A percentile compares a stretch with the other conserved stretches of the same genome.
phyloP scores from a whole-genome alignment of 2,113 vertebrate species.

The Nesoenas mayeri region DNA sequence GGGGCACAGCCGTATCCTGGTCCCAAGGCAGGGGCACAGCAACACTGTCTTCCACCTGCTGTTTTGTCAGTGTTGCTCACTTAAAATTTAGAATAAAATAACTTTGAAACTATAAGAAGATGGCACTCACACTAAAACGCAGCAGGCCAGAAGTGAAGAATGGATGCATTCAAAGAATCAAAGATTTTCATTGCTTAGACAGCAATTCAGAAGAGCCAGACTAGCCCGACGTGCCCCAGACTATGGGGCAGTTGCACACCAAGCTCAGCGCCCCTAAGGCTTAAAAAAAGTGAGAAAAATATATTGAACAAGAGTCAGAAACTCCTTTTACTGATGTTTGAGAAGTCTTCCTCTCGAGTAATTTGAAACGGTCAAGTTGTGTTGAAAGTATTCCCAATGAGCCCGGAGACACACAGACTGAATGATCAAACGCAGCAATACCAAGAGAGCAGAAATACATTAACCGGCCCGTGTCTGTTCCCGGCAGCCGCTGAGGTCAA shows the following conservation, averaged over 20 bases:
- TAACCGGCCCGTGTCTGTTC: background rate
- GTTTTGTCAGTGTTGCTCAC: background rate
- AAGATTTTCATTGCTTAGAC: background rate
- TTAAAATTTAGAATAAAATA: background rate
- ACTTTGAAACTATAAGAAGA: background rate
- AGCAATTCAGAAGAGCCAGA: background rate
- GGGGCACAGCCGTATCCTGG: background rate
- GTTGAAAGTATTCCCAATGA: background rate
- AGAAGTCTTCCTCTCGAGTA: background rate
- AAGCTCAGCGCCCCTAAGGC: fast-evolving
- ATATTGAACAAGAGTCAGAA: background rate
- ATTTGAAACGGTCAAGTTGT: background rate
- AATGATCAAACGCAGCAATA: background rate
- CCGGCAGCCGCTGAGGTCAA: background rate
- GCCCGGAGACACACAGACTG: background rate
- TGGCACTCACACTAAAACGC: background rate
- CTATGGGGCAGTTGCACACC: background rate
- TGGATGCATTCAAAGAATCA: background rate
- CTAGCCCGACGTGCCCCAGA: background rate
- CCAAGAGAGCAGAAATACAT: background rate
- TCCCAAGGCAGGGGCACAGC: background rate
- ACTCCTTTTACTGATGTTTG: background rate
- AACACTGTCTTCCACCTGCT: background rate
- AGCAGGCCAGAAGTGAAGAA: background rate
- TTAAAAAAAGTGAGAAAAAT: background rate